Evolutionary conservation across 2,797 vertebrate genomes (phyloP).

Genomic region (Simalia tracyae): DNA sequence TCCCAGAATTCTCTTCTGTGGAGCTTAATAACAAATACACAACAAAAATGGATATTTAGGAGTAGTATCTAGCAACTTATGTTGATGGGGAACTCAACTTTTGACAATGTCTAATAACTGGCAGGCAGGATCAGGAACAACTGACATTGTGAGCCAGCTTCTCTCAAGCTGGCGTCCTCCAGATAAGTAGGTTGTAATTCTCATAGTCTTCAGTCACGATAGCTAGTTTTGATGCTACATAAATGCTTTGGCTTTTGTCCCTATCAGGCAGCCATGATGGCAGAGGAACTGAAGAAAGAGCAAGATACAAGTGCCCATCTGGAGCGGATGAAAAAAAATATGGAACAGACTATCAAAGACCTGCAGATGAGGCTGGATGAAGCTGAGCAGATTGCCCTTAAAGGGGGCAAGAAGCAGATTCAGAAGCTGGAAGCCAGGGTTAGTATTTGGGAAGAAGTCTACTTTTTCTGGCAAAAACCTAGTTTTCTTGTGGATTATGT

Average conservation of each 20-base stretch:
- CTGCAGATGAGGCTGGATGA: slow-evolving; percentile 90
- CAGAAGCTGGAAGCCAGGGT: slow-evolving; percentile 93
- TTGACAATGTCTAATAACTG: background rate
- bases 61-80: background rate
- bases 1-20: background rate
- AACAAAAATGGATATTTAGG: background rate
- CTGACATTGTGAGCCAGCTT: background rate
- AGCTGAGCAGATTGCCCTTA: slow-evolving; percentile 91
- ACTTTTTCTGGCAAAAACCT: background rate
- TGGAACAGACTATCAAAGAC: slow-evolving; percentile 93
- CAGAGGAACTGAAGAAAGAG: slow-evolving; percentile 95
- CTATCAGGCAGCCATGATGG: slow-evolving; percentile 90
- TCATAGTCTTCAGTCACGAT: background rate
- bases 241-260: background rate
- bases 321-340: slow-evolving; percentile 95
- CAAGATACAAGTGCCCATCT: slow-evolving; percentile 89
- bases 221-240: background rate
- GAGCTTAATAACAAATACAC: background rate
- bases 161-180: background rate
- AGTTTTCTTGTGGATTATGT: background rate
- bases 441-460: slow-evolving; percentile 24
- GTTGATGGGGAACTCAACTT: no score
- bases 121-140: background rate
- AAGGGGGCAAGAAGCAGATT: slow-evolving; percentile 93
- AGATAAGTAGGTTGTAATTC: background rate